Evolutionary conservation across 2,888 invertebrate genomes (phyloP), one percentile per base, ranked within the genome.

Genomic region (Sarcophaga rosellei): DNA sequence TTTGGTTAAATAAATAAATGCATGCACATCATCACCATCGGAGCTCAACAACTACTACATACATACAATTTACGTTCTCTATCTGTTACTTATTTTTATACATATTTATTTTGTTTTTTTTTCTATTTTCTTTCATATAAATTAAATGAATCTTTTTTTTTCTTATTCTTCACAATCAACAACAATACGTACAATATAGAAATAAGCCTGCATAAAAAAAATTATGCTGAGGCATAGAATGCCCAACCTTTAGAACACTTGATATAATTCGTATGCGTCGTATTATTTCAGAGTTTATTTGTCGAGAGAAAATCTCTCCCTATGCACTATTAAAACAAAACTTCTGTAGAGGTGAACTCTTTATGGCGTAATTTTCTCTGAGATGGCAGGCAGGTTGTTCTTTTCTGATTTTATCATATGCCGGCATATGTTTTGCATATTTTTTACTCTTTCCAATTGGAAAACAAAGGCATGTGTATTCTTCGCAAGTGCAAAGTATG

Each of bases 351-450:
- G 53, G 4, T 17, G 12, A 53, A 8, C 17, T 15, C 53, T 3
- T 53, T 53, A 53, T 0, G 12, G 53, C 8, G 35, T 35, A 2
- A 35, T 35, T 35, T 35, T 35, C 17, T 35, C n/a, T 65, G 65
- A 35, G 35, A 8, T 35, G 35, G 35, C 35, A 63, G 23, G 65
- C 35, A 63, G 23, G 74, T 63, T 63, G 61, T 12, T 15, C 74
- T 15, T 63, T 15, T 8, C 75, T 57, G 75, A 1, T 44, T 62
- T 65, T 57, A 17, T n/a, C 35, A 66, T 66, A 44, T 66, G 65
- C n/a, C 17, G 45, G 21, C 68, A 68, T 68, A 68, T 47, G 68
- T 5, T 53, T 35, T 2, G 10, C 8, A 35, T 35, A 53, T 4
- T 47, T 53, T 53, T 53, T 15, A 53, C 53, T 53, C 53, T 53